A percentile compares a stretch with the other conserved stretches of the same genome.
These are phyloP conservation scores for Antedon mediterranea DNA, from an alignment of 53 echinoderm and acorn worm species.

Conservation along the genomic window DNA sequence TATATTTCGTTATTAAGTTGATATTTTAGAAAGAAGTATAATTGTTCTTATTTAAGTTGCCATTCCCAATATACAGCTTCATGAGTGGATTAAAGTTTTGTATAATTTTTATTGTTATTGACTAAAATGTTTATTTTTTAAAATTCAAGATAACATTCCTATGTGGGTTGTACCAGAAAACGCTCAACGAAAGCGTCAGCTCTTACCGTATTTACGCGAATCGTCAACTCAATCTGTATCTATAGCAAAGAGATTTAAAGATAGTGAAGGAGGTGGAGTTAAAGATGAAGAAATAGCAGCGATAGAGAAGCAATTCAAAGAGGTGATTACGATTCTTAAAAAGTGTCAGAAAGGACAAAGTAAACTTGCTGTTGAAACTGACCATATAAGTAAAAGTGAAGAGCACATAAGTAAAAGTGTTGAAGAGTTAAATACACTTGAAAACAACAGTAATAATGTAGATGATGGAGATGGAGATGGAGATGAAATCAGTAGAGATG, in stretches of 20 bases:
- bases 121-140: no score
- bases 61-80: no score
- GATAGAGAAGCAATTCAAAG: neutral
- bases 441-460: neutral
- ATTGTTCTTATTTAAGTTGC: no score
- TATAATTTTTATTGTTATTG: no score
- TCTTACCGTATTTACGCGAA: neutral
- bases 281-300: neutral
- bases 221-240: neutral
- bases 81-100: no score
- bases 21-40: no score
- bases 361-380: neutral
- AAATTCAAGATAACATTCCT: neutral
- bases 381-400: neutral
- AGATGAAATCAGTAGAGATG: neutral
- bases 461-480: neutral
- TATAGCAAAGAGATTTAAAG: neutral
- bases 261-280: neutral
- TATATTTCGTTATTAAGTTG: no score
- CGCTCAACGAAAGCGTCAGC: neutral
- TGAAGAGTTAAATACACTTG: neutral
- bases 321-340: neutral
- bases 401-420: neutral
- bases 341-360: neutral
- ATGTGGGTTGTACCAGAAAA: neutral